These are phyloP conservation scores for Siniperca knerii DNA, from an alignment of 2,113 vertebrate genomes.

Conservation along the genomic window DNA sequence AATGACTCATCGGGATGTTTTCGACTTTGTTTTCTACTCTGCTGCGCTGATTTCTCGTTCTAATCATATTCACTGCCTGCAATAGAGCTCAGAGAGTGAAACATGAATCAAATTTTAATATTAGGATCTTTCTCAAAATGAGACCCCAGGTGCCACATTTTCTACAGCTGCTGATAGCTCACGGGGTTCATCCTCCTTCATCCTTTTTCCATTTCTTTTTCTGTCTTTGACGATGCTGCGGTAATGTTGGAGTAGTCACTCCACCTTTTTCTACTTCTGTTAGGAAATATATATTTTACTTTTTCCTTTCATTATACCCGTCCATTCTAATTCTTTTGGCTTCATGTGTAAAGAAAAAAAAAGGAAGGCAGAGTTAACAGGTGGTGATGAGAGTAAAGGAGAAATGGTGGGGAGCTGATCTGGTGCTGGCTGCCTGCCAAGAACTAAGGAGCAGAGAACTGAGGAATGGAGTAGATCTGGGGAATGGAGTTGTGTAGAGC, in stretches of 20 bases:
- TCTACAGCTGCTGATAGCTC: slow-evolving; percentile 40
- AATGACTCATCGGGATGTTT: slow-evolving; percentile 39
- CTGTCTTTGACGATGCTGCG: slow-evolving; percentile 15
- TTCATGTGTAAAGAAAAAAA: slow-evolving; percentile 1
- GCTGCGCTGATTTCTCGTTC: slow-evolving; percentile 22
- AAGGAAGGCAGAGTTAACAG: slow-evolving; percentile 40
- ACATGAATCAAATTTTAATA: slow-evolving; percentile 60
- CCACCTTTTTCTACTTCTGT: slow-evolving; percentile 28
- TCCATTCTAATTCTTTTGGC: slow-evolving; percentile 26
- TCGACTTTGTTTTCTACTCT: slow-evolving; percentile 30
- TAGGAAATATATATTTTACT: slow-evolving; percentile 32
- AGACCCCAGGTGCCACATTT: slow-evolving; percentile 53
- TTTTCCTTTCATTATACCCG: slow-evolving; percentile 38
- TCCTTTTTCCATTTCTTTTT: slow-evolving; percentile 34
- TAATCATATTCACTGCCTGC: slow-evolving; percentile 23
- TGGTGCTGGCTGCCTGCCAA: slow-evolving; percentile 50
- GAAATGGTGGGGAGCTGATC: slow-evolving; percentile 41
- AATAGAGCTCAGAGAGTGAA: slow-evolving; percentile 22
- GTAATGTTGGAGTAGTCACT: neutral
- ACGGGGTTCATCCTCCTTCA: slow-evolving; percentile 17
- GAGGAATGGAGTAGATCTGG: slow-evolving; percentile 42
- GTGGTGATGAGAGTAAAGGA: slow-evolving; percentile 43
- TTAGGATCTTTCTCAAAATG: slow-evolving; percentile 43
- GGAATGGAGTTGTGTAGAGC: slow-evolving; percentile 49
- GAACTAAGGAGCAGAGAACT: slow-evolving; percentile 38